phyloP scores from a whole-genome alignment of 2,888 invertebrate species.

The Tuta absoluta region DNA sequence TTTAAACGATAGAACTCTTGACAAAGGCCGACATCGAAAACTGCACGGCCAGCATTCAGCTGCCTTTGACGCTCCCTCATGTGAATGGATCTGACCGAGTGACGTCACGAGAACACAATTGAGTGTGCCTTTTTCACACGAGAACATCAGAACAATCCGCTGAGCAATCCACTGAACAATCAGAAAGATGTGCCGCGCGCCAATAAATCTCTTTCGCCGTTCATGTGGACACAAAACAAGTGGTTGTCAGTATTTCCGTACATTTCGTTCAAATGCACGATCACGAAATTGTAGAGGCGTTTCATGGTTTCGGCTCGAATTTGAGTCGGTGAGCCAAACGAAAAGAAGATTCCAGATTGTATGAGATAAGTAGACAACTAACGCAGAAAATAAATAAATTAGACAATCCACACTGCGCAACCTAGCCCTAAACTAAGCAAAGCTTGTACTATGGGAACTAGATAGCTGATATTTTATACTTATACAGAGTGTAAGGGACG shows the following conservation, averaged over 20 bases:
- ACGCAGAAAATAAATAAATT: too few species aligned
- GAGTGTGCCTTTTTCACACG: constrained; percentile 6
- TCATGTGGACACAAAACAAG: not conserved
- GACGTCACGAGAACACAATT: constrained; percentile 16
- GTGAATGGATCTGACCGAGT: constrained; percentile 5
- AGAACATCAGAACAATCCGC: not conserved
- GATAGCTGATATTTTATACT: too few species aligned
- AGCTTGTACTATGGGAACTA: too few species aligned
- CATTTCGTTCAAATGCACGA: not conserved
- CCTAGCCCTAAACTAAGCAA: too few species aligned
- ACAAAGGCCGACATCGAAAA: constrained; percentile 3
- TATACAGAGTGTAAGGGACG: too few species aligned
- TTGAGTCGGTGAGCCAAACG: too few species aligned
- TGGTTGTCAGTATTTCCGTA: not conserved
- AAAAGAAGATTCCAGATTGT: too few species aligned
- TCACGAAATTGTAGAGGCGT: not conserved
- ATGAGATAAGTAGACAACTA: too few species aligned
- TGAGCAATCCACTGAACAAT: not conserved
- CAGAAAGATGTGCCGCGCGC: not conserved
- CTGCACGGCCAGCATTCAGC: constrained; percentile 9
- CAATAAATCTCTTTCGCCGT: not conserved
- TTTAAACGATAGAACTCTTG: not conserved
- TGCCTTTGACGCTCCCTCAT: constrained; percentile 15
- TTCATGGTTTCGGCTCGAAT: not conserved
- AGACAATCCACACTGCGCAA: too few species aligned